These are phyloP conservation scores for Lates calcarifer DNA, from an alignment of 2,113 vertebrate genomes.

Conservation along the genomic window DNA sequence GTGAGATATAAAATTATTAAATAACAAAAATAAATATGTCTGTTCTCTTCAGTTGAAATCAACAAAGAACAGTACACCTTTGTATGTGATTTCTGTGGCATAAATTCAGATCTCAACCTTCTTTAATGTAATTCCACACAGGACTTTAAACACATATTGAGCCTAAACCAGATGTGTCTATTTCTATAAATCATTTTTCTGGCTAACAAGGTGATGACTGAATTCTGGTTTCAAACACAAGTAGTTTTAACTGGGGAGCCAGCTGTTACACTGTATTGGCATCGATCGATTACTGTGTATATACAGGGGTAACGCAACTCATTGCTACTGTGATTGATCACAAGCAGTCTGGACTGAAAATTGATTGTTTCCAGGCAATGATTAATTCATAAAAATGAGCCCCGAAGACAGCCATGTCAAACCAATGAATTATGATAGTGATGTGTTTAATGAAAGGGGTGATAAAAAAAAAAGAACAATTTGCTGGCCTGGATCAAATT, in stretches of 20 bases:
- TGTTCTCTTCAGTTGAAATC: neutral
- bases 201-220: constrained; percentile 2
- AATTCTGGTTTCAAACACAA: constrained; percentile 29
- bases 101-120: neutral
- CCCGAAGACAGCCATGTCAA: constrained; percentile 30
- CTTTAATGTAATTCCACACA: neutral
- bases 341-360: constrained; percentile 49
- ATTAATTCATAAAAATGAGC: constrained; percentile 52
- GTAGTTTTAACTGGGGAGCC: constrained; percentile 23
- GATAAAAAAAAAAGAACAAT: constrained; percentile 50
- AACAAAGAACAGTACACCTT: neutral
- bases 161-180: neutral
- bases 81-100: neutral
- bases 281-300: constrained; percentile 17
- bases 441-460: constrained; percentile 51
- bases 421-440: constrained; percentile 45
- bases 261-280: constrained; percentile 25
- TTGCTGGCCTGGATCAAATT: constrained; percentile 50
- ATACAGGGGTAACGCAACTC: constrained; percentile 34
- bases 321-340: constrained; percentile 56
- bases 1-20: neutral
- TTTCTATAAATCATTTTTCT: constrained; percentile 8
- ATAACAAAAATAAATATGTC: neutral
- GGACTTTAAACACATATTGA: constrained; percentile 4
- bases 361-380: constrained; percentile 62